These are phyloP conservation scores for Branchellion lobata DNA, from an alignment of 2,888 invertebrate genomes.

Conservation along the genomic window DNA sequence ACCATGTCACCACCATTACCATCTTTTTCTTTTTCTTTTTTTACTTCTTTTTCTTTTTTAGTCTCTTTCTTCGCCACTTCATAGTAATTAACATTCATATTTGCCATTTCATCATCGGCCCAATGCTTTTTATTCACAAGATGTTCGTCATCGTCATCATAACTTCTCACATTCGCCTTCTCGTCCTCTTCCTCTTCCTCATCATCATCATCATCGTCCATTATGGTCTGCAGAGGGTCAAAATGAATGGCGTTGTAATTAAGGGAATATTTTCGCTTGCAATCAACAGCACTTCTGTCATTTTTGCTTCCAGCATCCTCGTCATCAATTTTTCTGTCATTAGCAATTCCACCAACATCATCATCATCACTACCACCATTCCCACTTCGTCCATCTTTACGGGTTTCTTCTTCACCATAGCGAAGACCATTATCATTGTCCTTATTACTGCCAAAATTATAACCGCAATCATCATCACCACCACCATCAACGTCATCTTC, in stretches of 20 bases:
- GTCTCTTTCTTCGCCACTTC: too few species aligned
- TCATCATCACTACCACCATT: not conserved
- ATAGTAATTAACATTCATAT: too few species aligned
- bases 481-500: not conserved
- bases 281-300: not conserved
- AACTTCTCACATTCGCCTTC: not conserved
- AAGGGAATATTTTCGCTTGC: not conserved
- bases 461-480: not conserved
- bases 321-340: too few species aligned
- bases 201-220: conserved; percentile 41
- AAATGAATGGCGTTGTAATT: conserved; percentile 3
- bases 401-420: not conserved
- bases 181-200: not conserved
- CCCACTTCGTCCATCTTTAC: not conserved
- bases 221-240: conserved; percentile 44
- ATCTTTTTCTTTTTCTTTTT: too few species aligned
- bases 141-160: not conserved
- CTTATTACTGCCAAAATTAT: not conserved
- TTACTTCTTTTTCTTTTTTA: too few species aligned
- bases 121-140: too few species aligned
- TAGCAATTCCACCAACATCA: too few species aligned
- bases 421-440: not conserved
- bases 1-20: too few species aligned
- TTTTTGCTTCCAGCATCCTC: too few species aligned
- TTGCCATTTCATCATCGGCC: too few species aligned